Evolutionary conservation across 2,797 vertebrate genomes (phyloP).

Genomic region (Cuculus canorus): DNA sequence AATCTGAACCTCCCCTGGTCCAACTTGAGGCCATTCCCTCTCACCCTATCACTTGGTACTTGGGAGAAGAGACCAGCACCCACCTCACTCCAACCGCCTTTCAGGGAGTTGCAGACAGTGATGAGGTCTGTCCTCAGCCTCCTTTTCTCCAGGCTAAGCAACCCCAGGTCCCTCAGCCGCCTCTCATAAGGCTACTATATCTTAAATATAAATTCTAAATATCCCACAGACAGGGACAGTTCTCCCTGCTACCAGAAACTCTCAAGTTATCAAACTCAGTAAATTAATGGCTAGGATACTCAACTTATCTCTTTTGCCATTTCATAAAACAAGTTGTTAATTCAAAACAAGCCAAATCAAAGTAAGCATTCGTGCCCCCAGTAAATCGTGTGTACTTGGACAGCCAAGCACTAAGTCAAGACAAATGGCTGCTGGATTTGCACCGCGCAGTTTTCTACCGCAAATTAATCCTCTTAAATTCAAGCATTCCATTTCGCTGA

Average conservation of each 20-base stretch:
- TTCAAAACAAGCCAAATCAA: not conserved
- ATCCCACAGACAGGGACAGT: not conserved
- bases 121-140: no score
- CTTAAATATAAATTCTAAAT: not conserved
- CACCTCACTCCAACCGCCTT: no score
- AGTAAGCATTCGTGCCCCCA: not conserved
- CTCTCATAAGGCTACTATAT: no score
- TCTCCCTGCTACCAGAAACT: not conserved
- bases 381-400: not conserved
- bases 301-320: not conserved
- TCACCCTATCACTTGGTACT: no score
- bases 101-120: no score
- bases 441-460: not conserved
- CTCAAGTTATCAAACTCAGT: not conserved
- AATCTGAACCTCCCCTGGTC: no score
- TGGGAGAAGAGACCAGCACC: no score
- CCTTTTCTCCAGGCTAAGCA: no score
- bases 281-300: not conserved
- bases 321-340: not conserved
- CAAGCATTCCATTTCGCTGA: not conserved
- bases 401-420: not conserved
- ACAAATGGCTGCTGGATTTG: not conserved
- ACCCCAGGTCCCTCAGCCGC: no score
- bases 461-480: slow-evolving; percentile 38
- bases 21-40: no score